These are phyloP conservation scores for Acanthoscelides obtectus DNA, from an alignment of 2,888 invertebrate genomes.

Conservation along the genomic window DNA sequence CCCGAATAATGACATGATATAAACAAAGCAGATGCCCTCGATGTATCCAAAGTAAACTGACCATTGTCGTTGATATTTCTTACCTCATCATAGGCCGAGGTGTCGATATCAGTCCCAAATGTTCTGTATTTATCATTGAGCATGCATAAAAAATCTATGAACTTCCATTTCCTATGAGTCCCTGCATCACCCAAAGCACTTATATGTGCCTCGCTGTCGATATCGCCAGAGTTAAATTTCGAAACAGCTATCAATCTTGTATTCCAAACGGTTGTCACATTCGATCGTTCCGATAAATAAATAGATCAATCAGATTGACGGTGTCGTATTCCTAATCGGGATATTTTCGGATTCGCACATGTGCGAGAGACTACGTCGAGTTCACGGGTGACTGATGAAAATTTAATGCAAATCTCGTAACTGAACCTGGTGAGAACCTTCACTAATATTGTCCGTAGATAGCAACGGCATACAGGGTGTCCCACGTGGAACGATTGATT, in stretches of 20 bases:
- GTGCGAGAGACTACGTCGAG: not conserved
- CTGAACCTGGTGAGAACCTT: too few species aligned
- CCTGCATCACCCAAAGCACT: not conserved
- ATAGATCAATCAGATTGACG: not conserved
- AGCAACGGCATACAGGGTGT: too few species aligned
- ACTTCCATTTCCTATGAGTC: not conserved
- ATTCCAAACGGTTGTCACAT: not conserved
- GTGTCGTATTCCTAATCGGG: not conserved
- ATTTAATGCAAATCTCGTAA: not conserved
- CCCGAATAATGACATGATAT: too few species aligned
- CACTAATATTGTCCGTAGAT: too few species aligned
- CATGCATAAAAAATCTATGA: too few species aligned
- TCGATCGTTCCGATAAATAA: not conserved
- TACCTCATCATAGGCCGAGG: too few species aligned
- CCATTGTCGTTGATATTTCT: too few species aligned
- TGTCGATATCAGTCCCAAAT: too few species aligned
- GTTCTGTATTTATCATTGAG: too few species aligned
- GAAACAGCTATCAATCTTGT: not conserved
- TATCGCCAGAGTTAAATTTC: not conserved
- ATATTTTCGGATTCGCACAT: not conserved
- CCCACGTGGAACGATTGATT: too few species aligned
- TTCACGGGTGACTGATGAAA: not conserved
- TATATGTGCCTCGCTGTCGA: not conserved
- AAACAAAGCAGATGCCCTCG: too few species aligned
- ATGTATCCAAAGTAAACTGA: too few species aligned